Base-by-base conservation (phyloP, 2,888 invertebrate species). In the Hybos culiciformis region DNA sequence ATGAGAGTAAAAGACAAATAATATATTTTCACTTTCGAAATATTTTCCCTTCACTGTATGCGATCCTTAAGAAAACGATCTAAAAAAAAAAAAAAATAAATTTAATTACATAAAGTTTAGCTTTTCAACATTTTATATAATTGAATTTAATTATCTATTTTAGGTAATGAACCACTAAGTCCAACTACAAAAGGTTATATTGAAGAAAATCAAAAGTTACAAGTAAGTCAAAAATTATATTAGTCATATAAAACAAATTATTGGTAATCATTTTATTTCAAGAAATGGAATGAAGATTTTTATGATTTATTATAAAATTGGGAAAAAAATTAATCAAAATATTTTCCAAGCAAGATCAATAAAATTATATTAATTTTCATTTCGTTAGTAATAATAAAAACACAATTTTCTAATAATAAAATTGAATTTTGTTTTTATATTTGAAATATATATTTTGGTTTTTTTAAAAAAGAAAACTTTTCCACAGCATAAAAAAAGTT, bases 201-300 rank as follows among this genome's bases (percentile, higher is more conserved):
- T 45, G 80, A 82, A 59, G 84, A 87, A 64, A 88, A 87, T 64
- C 78, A 81, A 54, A 84, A 83, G 56, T 66, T 88, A 42, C 87
- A 87, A 83, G 87, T 86, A 71, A 72, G 66, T 58, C 29, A 29
- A 29, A 29, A 29, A 29, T 29, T 29, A n/a, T n/a, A n/a, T n/a
- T n/a, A n/a, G n/a, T n/a, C n/a, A n/a, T n/a, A n/a, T n/a, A n/a
- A n/a, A n/a, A n/a, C n/a, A 18, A 20, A 32, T 31, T 26, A 12
- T 38, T 21, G 11, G 7, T 15, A 11, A 24, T 38, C 33, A 7
- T 23, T 14, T 15, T 29, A 21, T 18, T 5, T 12, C 14, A 26
- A 6, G 14, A 8, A 20, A 42, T 18, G 18, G 33, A 12, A 6
- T 39, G 21, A 5, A 29, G 17, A 15, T 18, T 8, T 39, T 43